Evolutionary conservation across 2,113 vertebrate species (phyloP).

Genomic region (Raja brachyura): DNA sequence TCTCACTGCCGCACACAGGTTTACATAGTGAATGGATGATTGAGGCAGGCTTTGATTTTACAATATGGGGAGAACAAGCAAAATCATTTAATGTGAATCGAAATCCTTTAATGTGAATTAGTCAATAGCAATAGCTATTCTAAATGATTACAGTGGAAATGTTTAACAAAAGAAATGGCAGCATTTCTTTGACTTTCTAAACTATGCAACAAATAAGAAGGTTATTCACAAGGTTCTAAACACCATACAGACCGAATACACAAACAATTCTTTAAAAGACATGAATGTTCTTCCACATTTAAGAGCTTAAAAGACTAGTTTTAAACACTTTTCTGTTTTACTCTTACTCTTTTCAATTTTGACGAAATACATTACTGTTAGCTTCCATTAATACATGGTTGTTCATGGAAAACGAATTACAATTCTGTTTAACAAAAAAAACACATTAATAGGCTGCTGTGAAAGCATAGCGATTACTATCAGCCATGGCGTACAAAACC

Average conservation of each 20-base stretch:
- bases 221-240: constrained; percentile 6
- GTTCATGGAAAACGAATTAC: constrained; percentile 14
- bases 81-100: constrained; percentile 9
- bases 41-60: constrained; percentile 30
- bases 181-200: background rate
- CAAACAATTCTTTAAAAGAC: constrained; percentile 10
- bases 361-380: background rate
- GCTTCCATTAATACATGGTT: constrained; percentile 11
- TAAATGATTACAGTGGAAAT: background rate
- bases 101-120: too few relatives aligned
- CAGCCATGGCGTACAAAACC: constrained; percentile 16
- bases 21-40: constrained; percentile 16
- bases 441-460: background rate
- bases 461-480: constrained; percentile 26
- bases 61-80: background rate
- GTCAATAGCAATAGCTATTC: constrained; percentile 7
- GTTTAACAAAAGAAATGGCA: background rate
- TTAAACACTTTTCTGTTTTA: background rate
- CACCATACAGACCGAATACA: background rate
- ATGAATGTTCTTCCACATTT: background rate
- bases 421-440: background rate
- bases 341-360: too few relatives aligned
- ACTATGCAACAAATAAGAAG: background rate
- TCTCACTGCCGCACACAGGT: background rate
- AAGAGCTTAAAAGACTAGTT: background rate